Percentiles rank a stretch among this genome's conserved stretches.
These are phyloP conservation scores for Macrocentrus cingulum DNA, from an alignment of 1,140 invertebrate genomes.

Conservation along the genomic window DNA sequence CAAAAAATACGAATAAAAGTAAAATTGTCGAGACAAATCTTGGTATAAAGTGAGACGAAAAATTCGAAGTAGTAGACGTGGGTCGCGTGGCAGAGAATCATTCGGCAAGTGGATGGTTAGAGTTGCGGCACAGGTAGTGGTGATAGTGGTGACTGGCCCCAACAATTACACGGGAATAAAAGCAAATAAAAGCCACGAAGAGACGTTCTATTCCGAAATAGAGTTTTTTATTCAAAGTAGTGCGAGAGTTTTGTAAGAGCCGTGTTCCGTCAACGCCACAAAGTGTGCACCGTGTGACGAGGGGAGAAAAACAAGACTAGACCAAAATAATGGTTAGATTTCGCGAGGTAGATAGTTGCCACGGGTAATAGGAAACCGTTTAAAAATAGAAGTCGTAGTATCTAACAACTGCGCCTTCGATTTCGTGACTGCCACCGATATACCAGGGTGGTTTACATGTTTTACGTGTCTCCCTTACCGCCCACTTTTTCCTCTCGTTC, in stretches of 20 bases:
- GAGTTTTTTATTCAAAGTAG: too few relatives aligned
- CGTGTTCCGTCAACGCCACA: neutral
- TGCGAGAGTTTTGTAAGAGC: neutral
- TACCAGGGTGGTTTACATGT: constrained; percentile 18
- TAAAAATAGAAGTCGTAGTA: constrained; percentile 52
- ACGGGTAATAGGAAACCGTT: constrained; percentile 55
- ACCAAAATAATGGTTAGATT: constrained; percentile 57
- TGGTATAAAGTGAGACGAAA: too few relatives aligned
- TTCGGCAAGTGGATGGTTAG: constrained; percentile 53
- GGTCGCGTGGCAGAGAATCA: constrained; percentile 55
- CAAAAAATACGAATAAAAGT: too few relatives aligned
- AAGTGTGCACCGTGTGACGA: neutral
- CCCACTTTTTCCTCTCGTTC: constrained; percentile 7
- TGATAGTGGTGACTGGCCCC: constrained; percentile 58
- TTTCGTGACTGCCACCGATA: constrained; percentile 53
- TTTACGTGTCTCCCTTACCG: constrained; percentile 15
- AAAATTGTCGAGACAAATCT: too few relatives aligned
- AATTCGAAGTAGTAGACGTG: constrained; percentile 32
- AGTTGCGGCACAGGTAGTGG: constrained; percentile 42
- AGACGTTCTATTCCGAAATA: too few relatives aligned
- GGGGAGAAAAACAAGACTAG: constrained; percentile 52
- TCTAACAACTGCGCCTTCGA: constrained; percentile 37
- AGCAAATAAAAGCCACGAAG: constrained; percentile 47
- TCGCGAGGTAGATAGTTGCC: constrained; percentile 52
- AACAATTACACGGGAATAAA: constrained; percentile 58